These are phyloP conservation scores for Epinephelus awoara DNA, from an alignment of 2,797 vertebrate genomes.

Conservation along the genomic window DNA sequence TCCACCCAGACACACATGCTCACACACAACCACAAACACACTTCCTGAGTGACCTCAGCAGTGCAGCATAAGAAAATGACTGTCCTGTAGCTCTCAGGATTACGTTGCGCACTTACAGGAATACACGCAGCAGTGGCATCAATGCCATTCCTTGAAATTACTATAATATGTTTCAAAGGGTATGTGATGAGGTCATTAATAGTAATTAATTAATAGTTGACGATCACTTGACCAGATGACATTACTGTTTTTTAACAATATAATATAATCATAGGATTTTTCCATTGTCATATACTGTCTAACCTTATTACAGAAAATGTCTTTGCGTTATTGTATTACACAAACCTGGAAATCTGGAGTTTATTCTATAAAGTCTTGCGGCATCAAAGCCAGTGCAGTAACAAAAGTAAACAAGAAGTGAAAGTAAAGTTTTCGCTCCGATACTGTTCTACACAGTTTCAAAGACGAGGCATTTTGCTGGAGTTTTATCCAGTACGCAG, in stretches of 20 bases:
- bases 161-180: not conserved
- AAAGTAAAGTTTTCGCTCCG: conserved; percentile 17
- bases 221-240: not conserved
- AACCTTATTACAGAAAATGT: not conserved
- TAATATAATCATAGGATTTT: not conserved
- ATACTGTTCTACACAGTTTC: not conserved
- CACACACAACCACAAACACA: conserved; percentile 34
- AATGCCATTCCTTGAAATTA: not conserved
- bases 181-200: not conserved
- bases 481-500: conserved; percentile 43
- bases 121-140: conserved; percentile 2
- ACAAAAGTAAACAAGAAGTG: conserved; percentile 39
- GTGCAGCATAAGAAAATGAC: not conserved
- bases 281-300: not conserved
- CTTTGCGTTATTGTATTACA: conserved; percentile 2
- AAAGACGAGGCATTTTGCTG: conserved; percentile 55
- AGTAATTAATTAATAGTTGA: not conserved
- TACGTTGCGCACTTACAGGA: not conserved
- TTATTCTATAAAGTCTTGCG: not conserved
- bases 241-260: not conserved
- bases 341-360: conserved; percentile 22
- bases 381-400: not conserved
- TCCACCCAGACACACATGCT: conserved; percentile 15
- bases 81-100: conserved; percentile 9
- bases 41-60: conserved; percentile 26